Evolutionary conservation across 1,140 invertebrate species (phyloP).

Genomic region (Sipha flava): DNA sequence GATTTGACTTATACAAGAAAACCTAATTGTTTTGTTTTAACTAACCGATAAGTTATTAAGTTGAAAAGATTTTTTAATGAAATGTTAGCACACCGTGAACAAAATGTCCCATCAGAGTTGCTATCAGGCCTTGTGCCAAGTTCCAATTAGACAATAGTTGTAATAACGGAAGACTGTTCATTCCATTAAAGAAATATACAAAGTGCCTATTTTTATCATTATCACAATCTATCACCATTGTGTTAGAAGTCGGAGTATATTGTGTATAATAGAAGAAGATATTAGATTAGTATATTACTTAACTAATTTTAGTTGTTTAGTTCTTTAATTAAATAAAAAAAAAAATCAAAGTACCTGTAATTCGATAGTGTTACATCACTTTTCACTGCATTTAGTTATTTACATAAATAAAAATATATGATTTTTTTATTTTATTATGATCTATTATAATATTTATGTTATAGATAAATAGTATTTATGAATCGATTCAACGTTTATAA

Average conservation of each 20-base stretch:
- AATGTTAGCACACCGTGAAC: conserved; percentile 1
- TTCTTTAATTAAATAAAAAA: no score
- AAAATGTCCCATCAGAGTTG: neutral
- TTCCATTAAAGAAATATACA: conserved; percentile 1
- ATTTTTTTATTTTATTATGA: no score
- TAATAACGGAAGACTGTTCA: conserved; percentile 12
- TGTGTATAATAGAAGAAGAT: no score
- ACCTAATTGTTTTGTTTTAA: neutral
- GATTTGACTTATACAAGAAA: neutral
- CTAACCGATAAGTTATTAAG: conserved; percentile 3
- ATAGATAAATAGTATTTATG: no score
- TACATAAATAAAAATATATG: no score
- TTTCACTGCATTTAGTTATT: no score
- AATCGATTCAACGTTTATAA: no score
- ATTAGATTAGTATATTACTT: no score
- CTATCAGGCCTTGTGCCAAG: neutral
- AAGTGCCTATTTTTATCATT: neutral
- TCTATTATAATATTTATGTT: no score
- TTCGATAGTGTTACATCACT: no score
- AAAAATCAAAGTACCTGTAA: no score
- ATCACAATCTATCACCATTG: neutral
- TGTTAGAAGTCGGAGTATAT: neutral
- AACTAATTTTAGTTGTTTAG: no score
- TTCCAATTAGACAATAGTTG: conserved; percentile 13
- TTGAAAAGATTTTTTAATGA: neutral